These are phyloP conservation scores for Sericinus montela DNA, from an alignment of 2,888 invertebrate species.

Conservation along the genomic window DNA sequence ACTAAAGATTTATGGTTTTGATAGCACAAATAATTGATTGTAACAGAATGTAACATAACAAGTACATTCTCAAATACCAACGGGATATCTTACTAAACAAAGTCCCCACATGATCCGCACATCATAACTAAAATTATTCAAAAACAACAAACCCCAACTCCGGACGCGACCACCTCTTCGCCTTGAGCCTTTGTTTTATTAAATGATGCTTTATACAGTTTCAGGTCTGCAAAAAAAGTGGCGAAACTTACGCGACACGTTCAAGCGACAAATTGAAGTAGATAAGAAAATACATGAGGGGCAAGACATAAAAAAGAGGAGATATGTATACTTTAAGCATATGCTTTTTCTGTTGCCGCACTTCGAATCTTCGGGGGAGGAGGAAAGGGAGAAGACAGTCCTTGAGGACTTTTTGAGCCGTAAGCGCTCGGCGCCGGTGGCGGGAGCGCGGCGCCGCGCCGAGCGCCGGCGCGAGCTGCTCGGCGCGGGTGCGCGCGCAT, in stretches of 20 bases:
- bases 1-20: no score
- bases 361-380: slow-evolving; percentile 21
- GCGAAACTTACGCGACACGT: slow-evolving; percentile 46
- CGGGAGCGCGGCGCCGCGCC: slow-evolving; percentile 11
- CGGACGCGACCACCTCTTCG: no score
- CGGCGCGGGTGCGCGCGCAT: neutral
- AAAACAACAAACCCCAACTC: no score
- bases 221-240: slow-evolving; percentile 38
- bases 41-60: no score
- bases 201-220: slow-evolving; percentile 25
- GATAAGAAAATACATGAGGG: slow-evolving; percentile 30
- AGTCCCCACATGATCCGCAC: no score
- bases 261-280: slow-evolving; percentile 34
- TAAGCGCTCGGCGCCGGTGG: neutral
- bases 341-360: slow-evolving; percentile 42
- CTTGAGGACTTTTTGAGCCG: neutral
- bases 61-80: no score
- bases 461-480: neutral
- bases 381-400: neutral
- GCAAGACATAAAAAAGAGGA: slow-evolving; percentile 30
- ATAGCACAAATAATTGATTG: no score
- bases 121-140: no score
- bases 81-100: no score
- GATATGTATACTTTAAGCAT: slow-evolving; percentile 44
- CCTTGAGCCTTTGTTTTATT: no score